These are phyloP conservation scores for Scophthalmus maximus DNA, from an alignment of 2,113 vertebrate genomes.

Conservation along the genomic window DNA sequence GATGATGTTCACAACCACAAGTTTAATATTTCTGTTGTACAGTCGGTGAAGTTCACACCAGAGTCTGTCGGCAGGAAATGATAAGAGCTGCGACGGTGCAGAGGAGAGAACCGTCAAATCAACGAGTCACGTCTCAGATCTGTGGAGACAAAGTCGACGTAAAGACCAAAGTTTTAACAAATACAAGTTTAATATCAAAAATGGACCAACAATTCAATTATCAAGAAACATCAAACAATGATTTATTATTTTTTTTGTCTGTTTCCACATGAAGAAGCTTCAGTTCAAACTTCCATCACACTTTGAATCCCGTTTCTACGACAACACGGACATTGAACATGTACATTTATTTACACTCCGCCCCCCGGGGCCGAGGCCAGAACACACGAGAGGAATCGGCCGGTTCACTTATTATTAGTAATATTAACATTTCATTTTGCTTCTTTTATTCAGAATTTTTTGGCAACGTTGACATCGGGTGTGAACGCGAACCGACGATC, in stretches of 20 bases:
- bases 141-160: no score
- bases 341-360: slow-evolving; percentile 76
- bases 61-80: no score
- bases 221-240: background rate
- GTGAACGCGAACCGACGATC: no score
- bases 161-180: background rate
- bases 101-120: no score
- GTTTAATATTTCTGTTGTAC: no score
- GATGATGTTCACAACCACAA: no score
- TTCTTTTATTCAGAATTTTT: background rate
- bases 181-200: slow-evolving; percentile 41
- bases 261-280: background rate
- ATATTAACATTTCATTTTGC: background rate
- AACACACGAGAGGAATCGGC: background rate
- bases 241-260: background rate
- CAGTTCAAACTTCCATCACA: background rate
- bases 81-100: no score
- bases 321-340: slow-evolving; percentile 43
- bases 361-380: background rate
- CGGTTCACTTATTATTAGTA: no score
- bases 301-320: background rate
- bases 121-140: no score
- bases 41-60: no score
- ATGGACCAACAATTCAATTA: slow-evolving; percentile 5
- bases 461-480: no score